phyloP scores from a whole-genome alignment of 2,797 vertebrate genomes.

The Pterois miles region DNA sequence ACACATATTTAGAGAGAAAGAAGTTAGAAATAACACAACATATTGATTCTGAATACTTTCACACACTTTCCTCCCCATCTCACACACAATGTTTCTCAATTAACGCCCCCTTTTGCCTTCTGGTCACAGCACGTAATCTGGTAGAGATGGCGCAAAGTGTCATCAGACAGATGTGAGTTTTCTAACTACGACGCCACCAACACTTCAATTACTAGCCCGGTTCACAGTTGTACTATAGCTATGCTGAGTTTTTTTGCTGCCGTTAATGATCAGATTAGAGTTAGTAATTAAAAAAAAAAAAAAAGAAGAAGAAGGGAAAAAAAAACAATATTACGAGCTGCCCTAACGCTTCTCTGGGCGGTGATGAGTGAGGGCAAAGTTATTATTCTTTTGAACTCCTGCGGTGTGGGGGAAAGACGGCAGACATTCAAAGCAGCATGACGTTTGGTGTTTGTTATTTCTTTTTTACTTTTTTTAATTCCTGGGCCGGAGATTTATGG shows the following conservation, averaged over 20 bases:
- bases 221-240: conserved; percentile 68
- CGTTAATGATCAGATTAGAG: conserved; percentile 84
- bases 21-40: neutral
- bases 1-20: neutral
- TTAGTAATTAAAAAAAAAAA: conserved; percentile 79
- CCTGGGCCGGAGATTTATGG: conserved; percentile 81
- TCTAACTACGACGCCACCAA: conserved; percentile 56
- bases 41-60: conserved; percentile 38
- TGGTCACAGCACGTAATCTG: conserved; percentile 63
- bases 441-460: conserved; percentile 85
- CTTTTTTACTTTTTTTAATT: conserved; percentile 82
- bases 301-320: neutral
- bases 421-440: conserved; percentile 88
- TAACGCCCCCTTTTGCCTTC: conserved; percentile 47
- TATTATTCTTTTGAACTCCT: conserved; percentile 88
- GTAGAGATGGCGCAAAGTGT: conserved; percentile 55
- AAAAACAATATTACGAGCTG: conserved; percentile 82
- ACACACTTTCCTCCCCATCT: conserved; percentile 32
- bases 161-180: conserved; percentile 67
- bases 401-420: conserved; percentile 81
- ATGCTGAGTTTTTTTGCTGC: conserved; percentile 66
- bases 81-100: conserved; percentile 39
- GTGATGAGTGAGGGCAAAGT: conserved; percentile 86
- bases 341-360: conserved; percentile 86
- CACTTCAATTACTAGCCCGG: conserved; percentile 70